Base-by-base conservation (phyloP, 1,140 invertebrate species). In the Acarapis woodi region DNA sequence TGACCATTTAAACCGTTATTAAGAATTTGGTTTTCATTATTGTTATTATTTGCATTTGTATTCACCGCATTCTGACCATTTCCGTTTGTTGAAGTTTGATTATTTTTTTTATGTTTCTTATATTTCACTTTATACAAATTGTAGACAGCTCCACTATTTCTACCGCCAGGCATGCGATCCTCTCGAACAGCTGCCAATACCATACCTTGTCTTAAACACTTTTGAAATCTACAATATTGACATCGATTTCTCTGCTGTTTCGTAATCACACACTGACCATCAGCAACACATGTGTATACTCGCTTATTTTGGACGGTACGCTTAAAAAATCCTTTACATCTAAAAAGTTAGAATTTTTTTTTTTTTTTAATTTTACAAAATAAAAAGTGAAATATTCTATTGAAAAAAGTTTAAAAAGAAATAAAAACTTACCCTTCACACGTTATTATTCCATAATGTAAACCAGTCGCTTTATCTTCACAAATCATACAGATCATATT, bases 71-170 rank as follows among this genome's bases (percentile, higher is more conserved):
- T n/a, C n/a, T n/a, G n/a, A n/a, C n/a, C n/a, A n/a, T n/a, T n/a
- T n/a, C n/a, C n/a, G n/a, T n/a, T n/a, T n/a, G n/a, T n/a, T n/a
- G n/a, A n/a, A n/a, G n/a, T n/a, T n/a, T n/a, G n/a, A n/a, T n/a
- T n/a, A n/a, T n/a, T n/a, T n/a, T 87, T 83, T 63, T 85, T 85
- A 57, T 88, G 78, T 57, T 94, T 94, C 60, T 88, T 87, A 59
- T 94, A 94, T 61, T 93, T 93, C 6, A 93, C 73, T 71, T 96
- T 97, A 62, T 96, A 96, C 39, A 96, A 63, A 58, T 94, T 96
- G 57, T 97, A 97, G 30, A 97, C 88, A 38, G 85, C 87, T 33
- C 85, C 87, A 43, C 83, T 93, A 62, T 93, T 97, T 43, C 93
- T 64, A 20, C 90, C 93, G 33, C 93, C 93, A 23, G 90, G 82